Base-by-base conservation (phyloP, 2,113 vertebrate species). In the Malurus alboscapulatus region DNA sequence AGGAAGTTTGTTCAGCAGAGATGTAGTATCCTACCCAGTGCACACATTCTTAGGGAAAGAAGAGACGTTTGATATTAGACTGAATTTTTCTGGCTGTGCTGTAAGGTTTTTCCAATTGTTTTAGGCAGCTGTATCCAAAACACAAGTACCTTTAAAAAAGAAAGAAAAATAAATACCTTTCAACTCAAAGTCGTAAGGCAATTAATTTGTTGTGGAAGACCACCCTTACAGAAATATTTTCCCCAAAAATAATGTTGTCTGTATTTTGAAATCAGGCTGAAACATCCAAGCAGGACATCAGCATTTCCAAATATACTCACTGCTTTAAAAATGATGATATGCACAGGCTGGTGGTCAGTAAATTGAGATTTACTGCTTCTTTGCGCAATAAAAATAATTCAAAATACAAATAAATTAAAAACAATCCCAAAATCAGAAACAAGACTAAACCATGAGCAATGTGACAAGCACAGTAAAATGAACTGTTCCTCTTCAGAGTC, bases 271-370 rank as follows among this genome's bases (percentile, higher is more conserved):
- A 89, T 58, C 51, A 80, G 54, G 44, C 45, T 67, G 44, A 88
- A 93, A 77, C 4, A 83, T 38, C 17, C 54, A 36, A 85, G 21
- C 16, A 73, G 62, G 87, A 84, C 82, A 92, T 53, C 6, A 87
- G 45, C 21, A 26, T 68, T 58, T 93, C 63, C 71, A 34, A 66
- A 90, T 18, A 8, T 27, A 59, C 89, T 93, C 75, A 50, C 45
- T 59, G 19, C 58, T 89, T 50, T 75, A 62, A 94, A 94, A 75
- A 84, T 78, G 68, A 34, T 88, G 83, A 88, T 74, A 77, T 62
- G 21, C 11, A 14, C 45, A 85, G 36, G 17, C 44, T 48, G 15
- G 22, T 74, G 6, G 29, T 74, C 63, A 87, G 90, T 95, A 88
- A 72, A 50, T 21, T 72, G 40, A 24, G 59, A 68, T 74, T 38